A percentile compares a stretch with the other conserved stretches of the same genome.
These are phyloP conservation scores for Drosophila limbata DNA, from an alignment of 2,888 invertebrate species.

Conservation along the genomic window DNA sequence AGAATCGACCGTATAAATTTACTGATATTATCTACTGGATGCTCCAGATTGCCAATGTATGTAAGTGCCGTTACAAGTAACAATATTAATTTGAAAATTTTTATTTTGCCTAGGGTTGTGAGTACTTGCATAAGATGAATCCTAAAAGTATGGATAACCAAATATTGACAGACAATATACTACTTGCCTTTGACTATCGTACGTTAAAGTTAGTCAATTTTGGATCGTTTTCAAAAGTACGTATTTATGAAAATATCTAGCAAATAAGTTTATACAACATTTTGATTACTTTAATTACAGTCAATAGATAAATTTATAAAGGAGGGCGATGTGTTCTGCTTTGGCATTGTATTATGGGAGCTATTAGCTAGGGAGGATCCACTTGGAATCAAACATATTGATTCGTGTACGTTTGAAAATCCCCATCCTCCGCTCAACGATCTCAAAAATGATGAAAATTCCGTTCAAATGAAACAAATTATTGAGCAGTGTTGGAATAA, in stretches of 20 bases:
- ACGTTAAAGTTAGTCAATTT: neutral
- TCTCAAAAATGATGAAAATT: neutral
- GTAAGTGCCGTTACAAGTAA: neutral
- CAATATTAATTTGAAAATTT: neutral
- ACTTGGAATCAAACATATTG: neutral
- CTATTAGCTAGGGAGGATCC: neutral
- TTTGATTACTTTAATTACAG: neutral
- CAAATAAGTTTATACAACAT: too few species aligned
- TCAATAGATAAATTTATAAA: slow-evolving; percentile 1
- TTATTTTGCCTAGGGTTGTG: neutral
- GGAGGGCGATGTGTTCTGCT: neutral
- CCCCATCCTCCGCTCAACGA: neutral
- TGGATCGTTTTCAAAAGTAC: slow-evolving; percentile 5
- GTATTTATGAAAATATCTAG: neutral
- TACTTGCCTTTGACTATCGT: neutral
- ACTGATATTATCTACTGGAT: neutral
- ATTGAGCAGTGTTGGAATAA: slow-evolving; percentile 3
- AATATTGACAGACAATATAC: neutral
- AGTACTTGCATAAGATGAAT: slow-evolving; percentile 3
- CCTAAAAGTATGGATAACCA: neutral
- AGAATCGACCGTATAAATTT: neutral
- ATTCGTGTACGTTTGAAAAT: neutral
- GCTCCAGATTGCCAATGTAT: slow-evolving; percentile 3
- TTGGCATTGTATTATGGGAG: slow-evolving; percentile 5
- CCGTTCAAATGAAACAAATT: neutral